Evolutionary conservation across 2,113 vertebrate species (phyloP).

Genomic region (Oryzias celebensis): DNA sequence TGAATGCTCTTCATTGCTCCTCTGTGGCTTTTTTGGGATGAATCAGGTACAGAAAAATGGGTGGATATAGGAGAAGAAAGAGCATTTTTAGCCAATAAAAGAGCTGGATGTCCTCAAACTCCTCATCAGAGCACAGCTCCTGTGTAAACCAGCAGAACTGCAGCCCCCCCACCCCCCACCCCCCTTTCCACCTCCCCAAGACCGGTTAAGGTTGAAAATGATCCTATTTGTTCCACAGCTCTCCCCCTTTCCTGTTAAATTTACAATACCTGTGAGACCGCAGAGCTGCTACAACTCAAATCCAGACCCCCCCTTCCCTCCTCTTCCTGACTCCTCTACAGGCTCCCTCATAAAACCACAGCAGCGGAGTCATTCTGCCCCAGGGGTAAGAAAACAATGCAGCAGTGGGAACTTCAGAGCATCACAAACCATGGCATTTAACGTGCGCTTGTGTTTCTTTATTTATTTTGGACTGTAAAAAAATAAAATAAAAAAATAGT

Average conservation of each 20-base stretch:
- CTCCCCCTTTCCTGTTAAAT: conserved; percentile 43
- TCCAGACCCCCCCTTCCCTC: conserved; percentile 22
- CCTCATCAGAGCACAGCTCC: conserved; percentile 15
- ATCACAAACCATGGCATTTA: conserved; percentile 64
- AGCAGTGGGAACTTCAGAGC: conserved; percentile 62
- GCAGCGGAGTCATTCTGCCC: conserved; percentile 53
- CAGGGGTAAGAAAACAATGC: conserved; percentile 61
- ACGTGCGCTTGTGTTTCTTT: conserved; percentile 19
- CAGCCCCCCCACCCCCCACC: conserved; percentile 2
- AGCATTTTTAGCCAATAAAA: too few species aligned
- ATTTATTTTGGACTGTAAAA: conserved; percentile 31
- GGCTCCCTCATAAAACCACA: conserved; percentile 56
- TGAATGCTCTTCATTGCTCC: too few species aligned
- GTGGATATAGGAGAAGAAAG: too few species aligned
- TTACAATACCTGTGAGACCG: conserved; percentile 60
- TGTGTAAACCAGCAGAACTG: conserved; percentile 3
- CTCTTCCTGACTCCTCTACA: not conserved
- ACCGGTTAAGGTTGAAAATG: conserved; percentile 48
- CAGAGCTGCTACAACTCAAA: conserved; percentile 50
- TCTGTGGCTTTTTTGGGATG: too few species aligned
- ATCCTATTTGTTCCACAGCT: conserved; percentile 59
- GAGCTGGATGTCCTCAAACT: not conserved
- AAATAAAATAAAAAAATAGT: conserved; percentile 58
- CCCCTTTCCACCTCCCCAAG: conserved; percentile 32
- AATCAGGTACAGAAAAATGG: too few species aligned